phyloP scores from a whole-genome alignment of 2,797 vertebrate genomes.

The Enteromius argenteus region DNA sequence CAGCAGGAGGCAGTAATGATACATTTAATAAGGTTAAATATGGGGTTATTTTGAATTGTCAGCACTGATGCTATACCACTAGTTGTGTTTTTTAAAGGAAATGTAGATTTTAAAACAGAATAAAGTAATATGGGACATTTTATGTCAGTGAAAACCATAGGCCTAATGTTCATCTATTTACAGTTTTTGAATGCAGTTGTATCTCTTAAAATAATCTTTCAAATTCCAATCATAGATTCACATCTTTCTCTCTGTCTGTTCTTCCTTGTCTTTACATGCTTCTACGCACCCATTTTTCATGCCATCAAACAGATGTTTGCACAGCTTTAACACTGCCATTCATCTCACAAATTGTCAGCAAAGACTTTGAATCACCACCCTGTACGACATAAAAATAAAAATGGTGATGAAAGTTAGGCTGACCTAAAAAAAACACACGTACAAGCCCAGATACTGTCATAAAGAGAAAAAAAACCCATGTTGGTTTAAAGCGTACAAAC shows the following conservation, averaged over 20 bases:
- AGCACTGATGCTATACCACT: background rate
- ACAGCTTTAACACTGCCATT: slow-evolving; percentile 32
- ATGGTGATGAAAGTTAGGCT: background rate
- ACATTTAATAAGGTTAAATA: background rate
- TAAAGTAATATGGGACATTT: too few relatives aligned
- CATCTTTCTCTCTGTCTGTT: background rate
- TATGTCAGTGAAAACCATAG: too few relatives aligned
- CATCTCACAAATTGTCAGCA: slow-evolving; percentile 21
- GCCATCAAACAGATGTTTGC: slow-evolving; percentile 47
- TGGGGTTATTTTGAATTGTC: background rate
- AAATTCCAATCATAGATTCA: background rate
- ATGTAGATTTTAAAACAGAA: background rate
- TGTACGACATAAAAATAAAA: background rate
- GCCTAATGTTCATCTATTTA: too few relatives aligned
- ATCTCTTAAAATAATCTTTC: background rate
- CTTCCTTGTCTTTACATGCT: background rate
- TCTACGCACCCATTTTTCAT: background rate
- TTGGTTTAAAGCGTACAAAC: background rate
- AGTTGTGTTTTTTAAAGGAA: background rate
- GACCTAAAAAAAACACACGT: background rate
- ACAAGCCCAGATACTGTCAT: background rate
- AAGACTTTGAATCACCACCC: background rate
- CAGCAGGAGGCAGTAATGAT: slow-evolving; percentile 16
- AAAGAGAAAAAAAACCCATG: background rate
- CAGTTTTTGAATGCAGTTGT: background rate